phyloP scores from a whole-genome alignment of 2,888 invertebrate genomes.

The Hypomecis atomaria region DNA sequence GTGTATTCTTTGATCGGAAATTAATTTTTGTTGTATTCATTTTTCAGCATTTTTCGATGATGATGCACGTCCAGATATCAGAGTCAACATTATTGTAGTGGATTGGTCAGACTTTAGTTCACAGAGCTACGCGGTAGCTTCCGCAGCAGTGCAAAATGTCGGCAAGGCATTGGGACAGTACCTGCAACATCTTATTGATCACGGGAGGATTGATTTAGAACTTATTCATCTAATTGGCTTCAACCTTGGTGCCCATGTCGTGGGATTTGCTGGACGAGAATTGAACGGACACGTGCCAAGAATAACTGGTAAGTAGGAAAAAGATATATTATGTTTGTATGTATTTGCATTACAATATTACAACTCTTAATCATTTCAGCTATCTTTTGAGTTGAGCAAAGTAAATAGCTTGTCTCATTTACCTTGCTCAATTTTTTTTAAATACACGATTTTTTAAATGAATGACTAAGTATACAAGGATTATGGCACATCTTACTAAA shows the following conservation, averaged over 20 bases:
- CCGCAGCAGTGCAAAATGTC: conserved; percentile 50
- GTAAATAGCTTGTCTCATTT: too few relatives aligned
- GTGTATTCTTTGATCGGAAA: too few relatives aligned
- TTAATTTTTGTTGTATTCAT: too few relatives aligned
- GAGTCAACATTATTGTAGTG: conserved; percentile 59
- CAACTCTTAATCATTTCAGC: too few relatives aligned
- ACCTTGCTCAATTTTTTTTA: too few relatives aligned
- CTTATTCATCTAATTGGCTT: conserved; percentile 64
- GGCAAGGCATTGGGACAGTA: conserved; percentile 49
- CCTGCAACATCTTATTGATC: conserved; percentile 41
- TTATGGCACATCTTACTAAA: too few relatives aligned
- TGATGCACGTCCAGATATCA: conserved; percentile 20
- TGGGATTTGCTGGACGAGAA: conserved; percentile 56
- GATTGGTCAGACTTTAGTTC: conserved; percentile 61
- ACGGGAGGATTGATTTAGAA: conserved; percentile 30
- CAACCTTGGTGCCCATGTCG: conserved; percentile 65
- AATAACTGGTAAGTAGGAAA: conserved; percentile 61
- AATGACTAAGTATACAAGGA: too few relatives aligned
- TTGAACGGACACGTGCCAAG: conserved; percentile 50
- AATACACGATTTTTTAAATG: too few relatives aligned
- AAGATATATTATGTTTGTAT: too few relatives aligned
- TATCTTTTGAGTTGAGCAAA: too few relatives aligned
- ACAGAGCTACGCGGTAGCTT: conserved; percentile 53
- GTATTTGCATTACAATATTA: too few relatives aligned
- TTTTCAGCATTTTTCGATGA: conserved; percentile 20